Evolutionary conservation across 2,888 invertebrate genomes (phyloP).

Genomic region (Gasteruption jaculator): DNA sequence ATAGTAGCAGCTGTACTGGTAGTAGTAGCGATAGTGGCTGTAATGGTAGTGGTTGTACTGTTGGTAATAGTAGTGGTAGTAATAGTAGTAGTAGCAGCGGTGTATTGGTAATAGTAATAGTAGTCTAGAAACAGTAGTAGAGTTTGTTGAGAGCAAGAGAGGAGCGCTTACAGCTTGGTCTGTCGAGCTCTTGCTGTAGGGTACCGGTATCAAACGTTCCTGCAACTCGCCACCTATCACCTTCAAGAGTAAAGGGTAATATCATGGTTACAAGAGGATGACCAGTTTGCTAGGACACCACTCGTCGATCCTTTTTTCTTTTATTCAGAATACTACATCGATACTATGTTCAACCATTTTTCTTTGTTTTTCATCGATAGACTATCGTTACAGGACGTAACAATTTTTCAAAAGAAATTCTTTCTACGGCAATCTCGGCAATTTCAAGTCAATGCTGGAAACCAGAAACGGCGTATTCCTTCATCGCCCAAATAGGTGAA

Average conservation of each 20-base stretch:
- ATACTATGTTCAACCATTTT: not conserved
- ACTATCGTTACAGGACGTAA: too few relatives aligned
- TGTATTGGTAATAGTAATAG: not conserved
- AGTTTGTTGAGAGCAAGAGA: slow-evolving; percentile 56
- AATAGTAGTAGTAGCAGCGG: not conserved
- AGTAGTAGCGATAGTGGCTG: not conserved
- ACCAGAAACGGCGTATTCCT: too few relatives aligned
- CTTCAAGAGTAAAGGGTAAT: slow-evolving; percentile 91
- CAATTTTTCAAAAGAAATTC: too few relatives aligned
- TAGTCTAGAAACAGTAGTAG: slow-evolving; percentile 12
- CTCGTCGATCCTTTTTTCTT: slow-evolving; percentile 18
- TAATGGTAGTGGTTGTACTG: slow-evolving; percentile 2
- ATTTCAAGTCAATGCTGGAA: too few relatives aligned
- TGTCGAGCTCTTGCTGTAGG: slow-evolving; percentile 99
- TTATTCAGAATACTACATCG: slow-evolving; percentile 3
- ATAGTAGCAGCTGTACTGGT: too few relatives aligned
- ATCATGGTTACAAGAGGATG: slow-evolving; percentile 62
- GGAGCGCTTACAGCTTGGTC: slow-evolving; percentile 97
- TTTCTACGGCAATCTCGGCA: too few relatives aligned
- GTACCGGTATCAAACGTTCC: slow-evolving; percentile 99
- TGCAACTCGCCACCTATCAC: slow-evolving; percentile 99
- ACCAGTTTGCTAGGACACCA: slow-evolving; percentile 34
- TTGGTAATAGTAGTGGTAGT: not conserved
- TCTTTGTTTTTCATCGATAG: too few relatives aligned
- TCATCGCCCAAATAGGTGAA: too few relatives aligned